Base-by-base conservation (phyloP, 2,888 invertebrate genomes). In the Ceriagrion tenellum region DNA sequence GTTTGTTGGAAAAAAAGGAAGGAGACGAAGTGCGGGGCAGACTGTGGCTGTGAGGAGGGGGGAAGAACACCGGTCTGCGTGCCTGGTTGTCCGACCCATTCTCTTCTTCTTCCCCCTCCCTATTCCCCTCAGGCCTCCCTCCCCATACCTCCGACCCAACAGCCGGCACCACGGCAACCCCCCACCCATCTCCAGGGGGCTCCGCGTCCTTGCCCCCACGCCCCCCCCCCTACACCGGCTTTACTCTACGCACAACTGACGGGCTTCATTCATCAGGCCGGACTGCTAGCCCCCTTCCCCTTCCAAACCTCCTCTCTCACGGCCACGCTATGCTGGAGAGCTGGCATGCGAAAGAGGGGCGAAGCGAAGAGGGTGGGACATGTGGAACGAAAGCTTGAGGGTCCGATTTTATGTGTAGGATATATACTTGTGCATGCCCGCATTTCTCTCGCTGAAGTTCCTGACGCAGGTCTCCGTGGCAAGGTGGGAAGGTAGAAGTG, bases 261-360 rank as follows among this genome's bases (percentile, higher is more conserved):
- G 63, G 63, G 91, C 91, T 91, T 91, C 91, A 91, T 91, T 91
- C 91, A 91, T 91, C 91, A 91, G 91, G 69, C 91, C 59, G 23
- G 91, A n/a, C 91, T 30, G 59, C 56, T 13, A 6, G 4, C 81
- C 88, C 88, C 40, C 23, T 12, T 16, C 18, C 0, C 18, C 18
- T 3, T 20, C 6, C 88, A 23, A 2, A 18, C 47, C 40, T 20
- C 88, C 59, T 2, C 12, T 59, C 59, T 59, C 59, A 59, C 59
- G 20, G 59, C 59, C 59, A 59, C 18, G 59, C 59, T 20, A 59
- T 59, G 59, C 59, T 20, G 59, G 59, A 20, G 20, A 59, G 59
- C 56, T 56, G 56, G 16, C 56, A 12, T 56, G 56, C 12, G 56
- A 16, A 56, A 56, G 56, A 16, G 59, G 18, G 20, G 16, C 10